Evolutionary conservation across 1,140 invertebrate genomes (phyloP).

Genomic region (Pseudomyrmex cubaensis): DNA sequence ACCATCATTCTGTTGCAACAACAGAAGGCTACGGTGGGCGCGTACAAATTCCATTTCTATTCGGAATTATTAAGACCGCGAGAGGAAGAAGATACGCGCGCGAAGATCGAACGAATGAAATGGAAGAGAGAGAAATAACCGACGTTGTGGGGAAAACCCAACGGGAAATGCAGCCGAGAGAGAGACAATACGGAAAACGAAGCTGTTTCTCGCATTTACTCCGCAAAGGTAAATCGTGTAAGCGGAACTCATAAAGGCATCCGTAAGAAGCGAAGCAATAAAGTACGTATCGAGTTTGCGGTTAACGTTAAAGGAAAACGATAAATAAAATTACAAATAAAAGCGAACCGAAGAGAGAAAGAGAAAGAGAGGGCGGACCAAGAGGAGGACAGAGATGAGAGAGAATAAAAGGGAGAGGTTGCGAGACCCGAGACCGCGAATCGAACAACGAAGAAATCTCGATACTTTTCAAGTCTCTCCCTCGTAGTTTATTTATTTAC

Average conservation of each 20-base stretch:
- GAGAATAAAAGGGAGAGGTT: not conserved
- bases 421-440: constrained; percentile 28
- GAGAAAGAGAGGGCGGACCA: not conserved
- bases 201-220: constrained; percentile 59
- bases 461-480: constrained; percentile 58
- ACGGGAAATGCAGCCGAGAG: not conserved
- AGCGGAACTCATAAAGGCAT: constrained; percentile 68
- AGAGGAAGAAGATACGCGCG: constrained; percentile 22
- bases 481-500: constrained; percentile 70
- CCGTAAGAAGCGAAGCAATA: constrained; percentile 68
- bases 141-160: not conserved
- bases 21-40: not conserved
- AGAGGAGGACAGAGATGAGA: too few species aligned
- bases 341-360: constrained; percentile 30
- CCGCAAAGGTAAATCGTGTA: constrained; percentile 45
- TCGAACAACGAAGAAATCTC: constrained; percentile 63
- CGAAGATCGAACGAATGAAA: constrained; percentile 58
- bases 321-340: constrained; percentile 74
- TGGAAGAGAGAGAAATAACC: constrained; percentile 12
- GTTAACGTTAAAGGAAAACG: constrained; percentile 64
- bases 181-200: constrained; percentile 46
- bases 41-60: constrained; percentile 52
- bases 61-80: constrained; percentile 55
- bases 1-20: constrained; percentile 45
- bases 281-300: constrained; percentile 71